Percentiles rank a stretch among this genome's conserved stretches.
Conservation (phyloP, 2,113 vertebrate genomes). For the Ptyas mucosa region DNA sequence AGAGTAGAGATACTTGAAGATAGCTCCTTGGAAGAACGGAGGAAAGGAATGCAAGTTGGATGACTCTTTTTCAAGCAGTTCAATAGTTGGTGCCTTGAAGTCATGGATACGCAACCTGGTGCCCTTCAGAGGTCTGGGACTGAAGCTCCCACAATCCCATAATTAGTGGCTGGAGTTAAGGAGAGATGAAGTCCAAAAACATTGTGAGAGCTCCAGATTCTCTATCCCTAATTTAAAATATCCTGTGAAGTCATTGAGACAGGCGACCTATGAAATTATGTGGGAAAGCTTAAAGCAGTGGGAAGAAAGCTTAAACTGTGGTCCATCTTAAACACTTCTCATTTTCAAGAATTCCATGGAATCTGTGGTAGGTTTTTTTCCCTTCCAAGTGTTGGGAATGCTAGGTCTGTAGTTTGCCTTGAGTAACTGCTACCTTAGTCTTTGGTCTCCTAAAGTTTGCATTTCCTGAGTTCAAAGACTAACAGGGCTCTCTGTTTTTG, state of each 20-base stretch:
- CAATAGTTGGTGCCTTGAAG: neutral
- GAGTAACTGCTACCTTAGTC: neutral
- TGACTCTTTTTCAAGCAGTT: neutral
- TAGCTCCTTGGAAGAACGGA: neutral
- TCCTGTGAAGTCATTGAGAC: neutral
- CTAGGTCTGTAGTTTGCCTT: neutral
- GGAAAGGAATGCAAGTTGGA: no score
- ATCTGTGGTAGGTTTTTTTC: neutral
- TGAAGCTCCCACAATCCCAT: neutral
- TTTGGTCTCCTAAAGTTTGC: neutral
- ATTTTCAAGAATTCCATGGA: neutral
- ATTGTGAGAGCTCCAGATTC: neutral
- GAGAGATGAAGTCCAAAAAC: neutral
- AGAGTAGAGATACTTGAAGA: no score
- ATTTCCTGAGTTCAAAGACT: neutral
- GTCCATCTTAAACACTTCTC: neutral
- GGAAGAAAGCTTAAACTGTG: neutral
- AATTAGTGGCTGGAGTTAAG: neutral
- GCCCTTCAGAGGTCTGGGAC: neutral
- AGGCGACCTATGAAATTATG: neutral
- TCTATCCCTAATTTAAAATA: neutral
- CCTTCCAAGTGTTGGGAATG: neutral
- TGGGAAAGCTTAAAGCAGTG: neutral
- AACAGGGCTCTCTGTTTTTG: constrained; percentile 5
- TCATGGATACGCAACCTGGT: neutral